A percentile compares a stretch with the other conserved stretches of the same genome.
These are phyloP conservation scores for Crossocerus cetratus DNA, from an alignment of 2,888 invertebrate genomes.

Conservation along the genomic window DNA sequence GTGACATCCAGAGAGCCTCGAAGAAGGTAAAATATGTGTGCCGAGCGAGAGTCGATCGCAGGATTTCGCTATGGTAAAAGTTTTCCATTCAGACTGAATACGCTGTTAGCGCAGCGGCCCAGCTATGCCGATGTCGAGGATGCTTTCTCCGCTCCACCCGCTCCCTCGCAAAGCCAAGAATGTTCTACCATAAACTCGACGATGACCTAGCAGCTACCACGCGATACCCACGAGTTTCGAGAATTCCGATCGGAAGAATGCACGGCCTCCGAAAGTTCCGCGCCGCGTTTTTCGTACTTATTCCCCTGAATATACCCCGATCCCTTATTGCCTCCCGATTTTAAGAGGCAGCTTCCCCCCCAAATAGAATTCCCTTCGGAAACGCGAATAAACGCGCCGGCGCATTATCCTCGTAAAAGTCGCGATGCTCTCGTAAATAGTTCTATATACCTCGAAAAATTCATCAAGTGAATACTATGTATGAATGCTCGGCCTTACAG, in stretches of 20 bases:
- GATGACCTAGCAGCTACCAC: slow-evolving; percentile 53
- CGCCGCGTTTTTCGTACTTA: slow-evolving; percentile 30
- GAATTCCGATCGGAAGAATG: slow-evolving; percentile 48
- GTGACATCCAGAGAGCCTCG: slow-evolving; percentile 9
- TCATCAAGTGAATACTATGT: too few species aligned
- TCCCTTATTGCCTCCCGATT: slow-evolving; percentile 8
- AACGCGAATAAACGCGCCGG: background rate
- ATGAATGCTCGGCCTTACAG: too few species aligned
- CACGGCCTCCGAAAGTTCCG: slow-evolving; percentile 41
- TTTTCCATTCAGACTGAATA: slow-evolving; percentile 49
- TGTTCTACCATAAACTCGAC: slow-evolving; percentile 56
- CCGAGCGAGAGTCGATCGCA: slow-evolving; percentile 38
- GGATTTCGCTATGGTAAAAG: slow-evolving; percentile 54
- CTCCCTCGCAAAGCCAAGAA: slow-evolving; percentile 55
- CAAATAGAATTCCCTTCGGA: slow-evolving; percentile 1
- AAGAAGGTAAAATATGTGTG: slow-evolving; percentile 28
- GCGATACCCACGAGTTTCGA: slow-evolving; percentile 47
- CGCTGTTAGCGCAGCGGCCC: slow-evolving; percentile 44
- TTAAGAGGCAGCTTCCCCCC: background rate
- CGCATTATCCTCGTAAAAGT: background rate
- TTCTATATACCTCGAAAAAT: too few species aligned
- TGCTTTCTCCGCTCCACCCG: slow-evolving; percentile 32
- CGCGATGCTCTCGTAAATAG: too few species aligned
- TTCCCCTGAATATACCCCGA: slow-evolving; percentile 12
- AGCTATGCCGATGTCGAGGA: slow-evolving; percentile 11